Conservation (phyloP, 2,113 vertebrate species). For the Melanerpes formicivorus region DNA sequence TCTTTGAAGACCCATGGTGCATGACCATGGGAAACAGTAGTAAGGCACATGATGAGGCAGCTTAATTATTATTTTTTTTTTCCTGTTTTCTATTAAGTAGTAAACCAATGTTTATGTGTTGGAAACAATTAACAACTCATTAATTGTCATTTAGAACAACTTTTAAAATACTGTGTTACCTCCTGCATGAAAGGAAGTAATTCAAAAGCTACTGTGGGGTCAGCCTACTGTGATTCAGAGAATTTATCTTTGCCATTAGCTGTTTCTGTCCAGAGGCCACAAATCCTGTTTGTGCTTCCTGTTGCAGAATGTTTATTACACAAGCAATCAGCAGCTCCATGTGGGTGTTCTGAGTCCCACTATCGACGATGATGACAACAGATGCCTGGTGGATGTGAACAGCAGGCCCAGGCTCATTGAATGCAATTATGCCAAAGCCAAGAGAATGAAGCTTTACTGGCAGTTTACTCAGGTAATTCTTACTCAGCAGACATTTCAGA, state of each 20-base stretch:
- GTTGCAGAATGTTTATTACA: slow-evolving; percentile 97
- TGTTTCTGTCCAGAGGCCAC: slow-evolving; percentile 12
- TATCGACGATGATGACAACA: slow-evolving; percentile 94
- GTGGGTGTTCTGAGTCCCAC: slow-evolving; percentile 95
- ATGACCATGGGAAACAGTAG: neutral
- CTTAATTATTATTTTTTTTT: neutral
- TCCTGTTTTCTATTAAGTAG: neutral
- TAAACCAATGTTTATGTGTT: neutral
- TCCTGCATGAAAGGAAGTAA: neutral
- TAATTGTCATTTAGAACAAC: neutral
- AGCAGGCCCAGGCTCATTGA: slow-evolving; percentile 92
- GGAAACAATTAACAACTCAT: neutral
- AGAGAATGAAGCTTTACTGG: slow-evolving; percentile 98
- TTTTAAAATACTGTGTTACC: neutral
- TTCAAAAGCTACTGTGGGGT: neutral
- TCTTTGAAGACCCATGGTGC: neutral
- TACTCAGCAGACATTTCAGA: neutral
- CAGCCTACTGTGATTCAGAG: neutral
- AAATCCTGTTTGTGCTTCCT: slow-evolving; percentile 61
- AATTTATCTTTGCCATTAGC: neutral
- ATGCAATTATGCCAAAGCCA: slow-evolving; percentile 94
- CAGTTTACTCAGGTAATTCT: slow-evolving; percentile 92
- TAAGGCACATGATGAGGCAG: neutral
- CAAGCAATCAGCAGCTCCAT: slow-evolving; percentile 88
- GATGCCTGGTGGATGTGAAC: slow-evolving; percentile 98